Base-by-base conservation (phyloP, 2,797 vertebrate species). In the Acanthurus leucopareius region DNA sequence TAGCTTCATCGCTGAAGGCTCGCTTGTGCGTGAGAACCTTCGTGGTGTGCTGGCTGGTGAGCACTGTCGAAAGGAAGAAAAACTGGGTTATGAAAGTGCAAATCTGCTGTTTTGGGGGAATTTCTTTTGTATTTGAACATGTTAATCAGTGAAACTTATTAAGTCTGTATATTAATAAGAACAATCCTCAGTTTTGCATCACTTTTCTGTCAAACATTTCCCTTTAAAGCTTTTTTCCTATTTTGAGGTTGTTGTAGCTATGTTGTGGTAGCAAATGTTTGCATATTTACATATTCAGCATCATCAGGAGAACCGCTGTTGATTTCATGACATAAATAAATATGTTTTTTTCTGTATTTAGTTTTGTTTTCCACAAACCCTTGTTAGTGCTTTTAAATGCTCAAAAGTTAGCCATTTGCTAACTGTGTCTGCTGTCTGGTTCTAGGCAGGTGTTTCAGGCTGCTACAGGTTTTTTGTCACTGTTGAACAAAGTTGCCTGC, bases 1-100 rank as follows among this genome's bases (percentile, higher is more conserved):
- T 96, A 16, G 94, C 96, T 64, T 98, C 98, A 0, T 99, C 98
- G 0, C 98, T 99, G 89, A 97, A 95, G 0, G 97, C 97, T 70
- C 98, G 93, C 94, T 98, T 98, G 94, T 99, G 98, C 35, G 94
- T 97, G 89, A 94, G 84, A 47, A 95, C 86, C 88, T 95, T 96
- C 2, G 96, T 96, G 1, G 96, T 97, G 0, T 96, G 93, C 53
- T 94, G 90, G 1, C 84, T 78, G 56, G 96, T 96, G 62, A 94
- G 95, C 79, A 90, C 96, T 97, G 87, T 75, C 13, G 58, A 66
- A 69, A 58, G n/a, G 48, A 89, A 57, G 16, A 87, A 69, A 9
- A 72, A 44, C 7, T 19, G 20, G 8, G 32, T 76, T 63, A 51
- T 10, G 20, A 63, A 22, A 66, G 44, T 63, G 44, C 7, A 59